phyloP scores from a whole-genome alignment of 2,113 vertebrate genomes.

The Penelope pileata region DNA sequence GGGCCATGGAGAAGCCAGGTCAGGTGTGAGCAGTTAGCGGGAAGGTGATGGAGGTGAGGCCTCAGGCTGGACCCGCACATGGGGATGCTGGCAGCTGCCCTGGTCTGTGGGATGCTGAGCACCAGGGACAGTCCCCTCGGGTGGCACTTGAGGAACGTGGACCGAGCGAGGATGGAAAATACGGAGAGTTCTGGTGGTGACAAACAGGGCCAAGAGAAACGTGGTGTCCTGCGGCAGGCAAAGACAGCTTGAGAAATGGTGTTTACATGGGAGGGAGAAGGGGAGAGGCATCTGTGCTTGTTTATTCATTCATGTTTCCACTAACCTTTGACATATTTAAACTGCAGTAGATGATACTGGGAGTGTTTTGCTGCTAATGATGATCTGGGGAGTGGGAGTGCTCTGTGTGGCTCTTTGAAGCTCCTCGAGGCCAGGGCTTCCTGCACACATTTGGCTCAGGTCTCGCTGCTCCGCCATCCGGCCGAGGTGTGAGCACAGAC shows the following conservation, averaged over 20 bases:
- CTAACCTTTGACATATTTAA: not conserved
- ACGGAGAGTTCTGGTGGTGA: not conserved
- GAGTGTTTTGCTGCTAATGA: not conserved
- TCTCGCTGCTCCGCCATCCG: not conserved
- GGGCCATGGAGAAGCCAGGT: accelerated
- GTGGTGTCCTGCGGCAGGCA: not conserved
- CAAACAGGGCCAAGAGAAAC: not conserved
- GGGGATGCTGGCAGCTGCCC: not conserved
- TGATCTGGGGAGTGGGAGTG: not conserved
- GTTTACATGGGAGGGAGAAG: not conserved
- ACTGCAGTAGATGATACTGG: not conserved
- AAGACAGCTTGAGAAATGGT: slow-evolving; percentile 25
- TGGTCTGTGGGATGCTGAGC: accelerated
- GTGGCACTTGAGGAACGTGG: no score
- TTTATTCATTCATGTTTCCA: slow-evolving; percentile 31
- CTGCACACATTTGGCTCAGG: not conserved
- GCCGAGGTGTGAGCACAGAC: not conserved
- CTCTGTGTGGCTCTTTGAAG: not conserved
- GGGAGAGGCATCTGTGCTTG: not conserved
- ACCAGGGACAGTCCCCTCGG: accelerated
- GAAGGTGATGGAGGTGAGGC: not conserved
- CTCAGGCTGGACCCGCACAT: not conserved
- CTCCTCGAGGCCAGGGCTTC: not conserved
- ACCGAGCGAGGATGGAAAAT: not conserved
- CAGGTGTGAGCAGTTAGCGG: accelerated